Conservation (phyloP, 2,888 invertebrate species). For the Priapulus caudatus region DNA sequence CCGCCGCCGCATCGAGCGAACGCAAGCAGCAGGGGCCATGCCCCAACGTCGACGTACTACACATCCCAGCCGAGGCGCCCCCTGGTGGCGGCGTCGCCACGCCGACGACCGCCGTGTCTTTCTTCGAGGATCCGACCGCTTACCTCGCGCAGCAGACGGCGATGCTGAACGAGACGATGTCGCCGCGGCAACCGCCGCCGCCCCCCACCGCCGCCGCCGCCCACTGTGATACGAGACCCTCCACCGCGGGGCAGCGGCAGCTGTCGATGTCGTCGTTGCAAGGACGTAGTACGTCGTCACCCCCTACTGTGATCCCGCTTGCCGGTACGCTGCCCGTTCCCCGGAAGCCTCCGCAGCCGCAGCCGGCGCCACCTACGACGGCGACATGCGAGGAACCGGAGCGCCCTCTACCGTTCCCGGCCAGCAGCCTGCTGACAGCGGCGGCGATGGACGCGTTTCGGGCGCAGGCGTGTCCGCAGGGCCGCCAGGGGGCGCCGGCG, state of each 20-base stretch:
- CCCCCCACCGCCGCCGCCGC: background rate
- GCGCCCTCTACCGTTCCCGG: background rate
- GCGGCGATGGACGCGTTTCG: background rate
- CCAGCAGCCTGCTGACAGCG: background rate
- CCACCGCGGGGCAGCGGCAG: too few species aligned
- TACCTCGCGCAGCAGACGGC: conserved; percentile 82
- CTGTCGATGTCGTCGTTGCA: too few species aligned
- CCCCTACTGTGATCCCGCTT: background rate
- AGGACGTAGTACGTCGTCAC: background rate
- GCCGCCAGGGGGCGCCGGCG: background rate
- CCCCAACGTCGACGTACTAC: conserved; percentile 50
- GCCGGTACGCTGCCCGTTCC: too few species aligned
- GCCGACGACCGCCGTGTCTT: conserved; percentile 49
- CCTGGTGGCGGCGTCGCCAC: conserved; percentile 21
- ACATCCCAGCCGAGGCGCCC: conserved; percentile 43
- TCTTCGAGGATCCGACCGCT: conserved; percentile 80
- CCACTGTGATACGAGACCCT: background rate
- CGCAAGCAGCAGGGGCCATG: conserved; percentile 39
- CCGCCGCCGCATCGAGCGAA: background rate
- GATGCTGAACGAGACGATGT: conserved; percentile 42
- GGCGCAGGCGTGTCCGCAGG: background rate
- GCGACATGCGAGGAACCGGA: background rate
- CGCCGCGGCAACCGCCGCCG: background rate
- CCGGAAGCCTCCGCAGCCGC: too few species aligned
- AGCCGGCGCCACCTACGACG: too few species aligned